Percentiles rank a stretch among this genome's conserved stretches.
phyloP scores from a whole-genome alignment of 37 sponge, comb jelly and placozoan genomes.

The Lycopodina hypogea region DNA sequence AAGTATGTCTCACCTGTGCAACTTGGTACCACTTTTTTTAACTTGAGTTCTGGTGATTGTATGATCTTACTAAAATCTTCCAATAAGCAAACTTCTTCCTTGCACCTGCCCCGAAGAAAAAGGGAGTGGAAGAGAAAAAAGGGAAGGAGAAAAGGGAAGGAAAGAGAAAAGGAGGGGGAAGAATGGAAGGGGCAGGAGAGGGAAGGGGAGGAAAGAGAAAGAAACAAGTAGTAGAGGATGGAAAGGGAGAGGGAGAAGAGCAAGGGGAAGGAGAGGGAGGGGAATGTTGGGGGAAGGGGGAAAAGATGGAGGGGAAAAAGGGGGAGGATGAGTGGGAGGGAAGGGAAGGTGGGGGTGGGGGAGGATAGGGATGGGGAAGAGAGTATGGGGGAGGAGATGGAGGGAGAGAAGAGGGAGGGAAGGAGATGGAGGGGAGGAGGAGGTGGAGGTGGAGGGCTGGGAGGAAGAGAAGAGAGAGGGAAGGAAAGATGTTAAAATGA shows the following conservation, averaged over 20 bases:
- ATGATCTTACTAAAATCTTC: constrained; percentile 20
- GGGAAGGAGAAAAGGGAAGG: too few relatives aligned
- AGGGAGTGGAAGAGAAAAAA: too few relatives aligned
- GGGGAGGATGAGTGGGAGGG: not conserved
- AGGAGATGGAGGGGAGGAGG: not conserved
- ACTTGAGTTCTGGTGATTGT: not conserved
- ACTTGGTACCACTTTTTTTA: not conserved
- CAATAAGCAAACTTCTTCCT: constrained; percentile 27
- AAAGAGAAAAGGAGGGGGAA: too few relatives aligned
- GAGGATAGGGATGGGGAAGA: not conserved
- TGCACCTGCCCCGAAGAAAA: constrained; percentile 15
- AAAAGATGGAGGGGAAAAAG: not conserved
- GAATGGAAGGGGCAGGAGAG: not conserved
- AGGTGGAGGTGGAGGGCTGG: too few relatives aligned
- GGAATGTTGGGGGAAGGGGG: not conserved
- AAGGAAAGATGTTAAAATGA: not conserved
- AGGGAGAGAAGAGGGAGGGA: not conserved
- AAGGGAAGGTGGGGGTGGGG: not conserved
- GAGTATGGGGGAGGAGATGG: not conserved
- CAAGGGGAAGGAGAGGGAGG: not conserved
- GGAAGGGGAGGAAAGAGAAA: not conserved
- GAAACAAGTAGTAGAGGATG: not conserved
- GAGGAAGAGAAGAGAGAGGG: not conserved
- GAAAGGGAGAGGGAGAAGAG: not conserved
- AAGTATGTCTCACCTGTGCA: not conserved